Evolutionary conservation across 2,113 vertebrate genomes (phyloP).

Genomic region (Lepidothrix coronata): DNA sequence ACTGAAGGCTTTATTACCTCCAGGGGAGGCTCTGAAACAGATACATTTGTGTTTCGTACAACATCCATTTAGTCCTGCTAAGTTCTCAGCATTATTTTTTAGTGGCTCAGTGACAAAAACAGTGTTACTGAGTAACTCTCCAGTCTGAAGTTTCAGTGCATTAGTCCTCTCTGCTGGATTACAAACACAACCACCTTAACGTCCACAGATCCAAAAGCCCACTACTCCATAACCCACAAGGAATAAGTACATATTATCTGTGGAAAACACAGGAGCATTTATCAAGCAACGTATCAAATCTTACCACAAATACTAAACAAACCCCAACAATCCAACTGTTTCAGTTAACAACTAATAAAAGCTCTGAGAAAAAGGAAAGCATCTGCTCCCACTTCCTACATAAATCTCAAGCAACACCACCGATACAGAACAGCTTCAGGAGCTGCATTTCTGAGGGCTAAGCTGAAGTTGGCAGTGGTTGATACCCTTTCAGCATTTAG

Average conservation of each 20-base stretch:
- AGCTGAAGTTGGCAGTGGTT: neutral
- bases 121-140: conserved; percentile 12
- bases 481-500: neutral
- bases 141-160: neutral
- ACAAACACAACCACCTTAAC: neutral
- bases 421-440: neutral
- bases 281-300: neutral
- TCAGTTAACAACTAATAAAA: conserved; percentile 26
- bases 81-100: neutral
- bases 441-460: neutral
- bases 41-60: neutral
- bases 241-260: neutral
- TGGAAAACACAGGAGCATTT: neutral
- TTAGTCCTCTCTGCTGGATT: neutral
- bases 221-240: neutral
- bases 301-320: neutral
- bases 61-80: neutral
- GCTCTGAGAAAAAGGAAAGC: neutral
- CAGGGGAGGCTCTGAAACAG: neutral
- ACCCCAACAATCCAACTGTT: neutral
- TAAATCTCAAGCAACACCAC: neutral
- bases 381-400: neutral
- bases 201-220: neutral
- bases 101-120: neutral
- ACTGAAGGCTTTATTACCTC: neutral